Evolutionary conservation across 1,140 invertebrate genomes (phyloP).

Genomic region (Ephestia elutella): DNA sequence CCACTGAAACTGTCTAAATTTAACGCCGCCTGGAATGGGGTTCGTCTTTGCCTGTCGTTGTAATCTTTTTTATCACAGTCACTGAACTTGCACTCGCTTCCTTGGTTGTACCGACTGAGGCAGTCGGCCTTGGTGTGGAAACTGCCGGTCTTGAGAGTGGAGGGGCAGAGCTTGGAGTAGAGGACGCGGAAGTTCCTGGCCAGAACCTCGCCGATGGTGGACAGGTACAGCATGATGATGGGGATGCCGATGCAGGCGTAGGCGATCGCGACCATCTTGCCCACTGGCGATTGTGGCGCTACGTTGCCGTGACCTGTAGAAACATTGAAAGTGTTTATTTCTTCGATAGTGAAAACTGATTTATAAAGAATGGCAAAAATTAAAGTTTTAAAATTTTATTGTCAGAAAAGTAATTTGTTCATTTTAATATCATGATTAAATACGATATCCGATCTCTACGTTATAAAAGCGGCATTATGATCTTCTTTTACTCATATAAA

Average conservation of each 20-base stretch:
- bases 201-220: slow-evolving; percentile 86
- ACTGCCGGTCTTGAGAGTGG: slow-evolving; percentile 53
- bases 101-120: slow-evolving; percentile 28
- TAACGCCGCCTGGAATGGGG: slow-evolving; percentile 61
- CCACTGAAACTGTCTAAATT: slow-evolving; percentile 54
- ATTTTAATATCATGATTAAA: too few relatives aligned
- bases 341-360: too few relatives aligned
- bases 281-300: slow-evolving; percentile 88
- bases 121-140: slow-evolving; percentile 48
- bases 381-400: too few relatives aligned
- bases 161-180: slow-evolving; percentile 47
- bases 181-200: slow-evolving; percentile 75
- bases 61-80: slow-evolving; percentile 39
- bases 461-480: too few relatives aligned
- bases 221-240: slow-evolving; percentile 91
- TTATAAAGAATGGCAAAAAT: too few relatives aligned
- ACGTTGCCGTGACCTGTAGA: slow-evolving; percentile 93
- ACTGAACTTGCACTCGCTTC: slow-evolving; percentile 30
- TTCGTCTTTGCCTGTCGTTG: slow-evolving; percentile 37
- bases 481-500: too few relatives aligned
- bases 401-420: too few relatives aligned
- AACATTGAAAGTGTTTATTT: slow-evolving; percentile 1
- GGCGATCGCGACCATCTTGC: slow-evolving; percentile 87
- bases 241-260: slow-evolving; percentile 94
- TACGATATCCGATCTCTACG: too few relatives aligned